Conservation (phyloP, 2,113 vertebrate genomes). For the Asarcornis scutulata region DNA sequence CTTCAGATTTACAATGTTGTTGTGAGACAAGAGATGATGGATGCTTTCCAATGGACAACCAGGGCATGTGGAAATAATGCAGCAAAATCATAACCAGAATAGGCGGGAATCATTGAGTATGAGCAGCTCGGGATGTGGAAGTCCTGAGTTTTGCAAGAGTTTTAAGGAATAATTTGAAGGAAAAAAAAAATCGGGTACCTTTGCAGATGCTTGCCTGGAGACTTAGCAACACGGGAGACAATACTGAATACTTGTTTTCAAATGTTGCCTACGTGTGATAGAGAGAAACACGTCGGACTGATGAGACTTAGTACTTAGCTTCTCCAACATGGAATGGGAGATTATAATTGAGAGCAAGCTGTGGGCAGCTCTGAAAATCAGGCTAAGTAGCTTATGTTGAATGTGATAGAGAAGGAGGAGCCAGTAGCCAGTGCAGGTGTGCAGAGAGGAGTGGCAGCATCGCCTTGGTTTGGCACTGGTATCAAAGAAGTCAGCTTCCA, state of each 20-base stretch:
- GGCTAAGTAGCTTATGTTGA: neutral
- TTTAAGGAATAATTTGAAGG: neutral
- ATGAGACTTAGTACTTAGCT: neutral
- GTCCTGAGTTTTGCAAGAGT: neutral
- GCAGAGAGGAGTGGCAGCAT: neutral
- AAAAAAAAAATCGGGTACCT: neutral
- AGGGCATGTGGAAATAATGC: neutral
- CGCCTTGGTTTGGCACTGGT: neutral
- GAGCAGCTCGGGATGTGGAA: neutral
- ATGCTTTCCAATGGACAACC: neutral
- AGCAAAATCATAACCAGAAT: neutral
- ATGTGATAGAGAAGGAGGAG: neutral
- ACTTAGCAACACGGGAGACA: neutral
- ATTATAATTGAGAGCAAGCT: neutral
- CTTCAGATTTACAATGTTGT: neutral
- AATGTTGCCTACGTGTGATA: accelerated
- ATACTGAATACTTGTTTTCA: neutral
- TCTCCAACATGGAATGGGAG: neutral
- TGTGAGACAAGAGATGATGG: neutral
- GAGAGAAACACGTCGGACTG: neutral
- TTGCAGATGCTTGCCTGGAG: neutral
- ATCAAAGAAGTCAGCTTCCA: neutral
- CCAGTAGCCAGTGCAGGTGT: accelerated
- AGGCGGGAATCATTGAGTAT: neutral
- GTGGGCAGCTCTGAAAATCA: neutral